These are phyloP conservation scores for Hirudinaria manillensis DNA, from an alignment of 2,888 invertebrate species.

Conservation along the genomic window DNA sequence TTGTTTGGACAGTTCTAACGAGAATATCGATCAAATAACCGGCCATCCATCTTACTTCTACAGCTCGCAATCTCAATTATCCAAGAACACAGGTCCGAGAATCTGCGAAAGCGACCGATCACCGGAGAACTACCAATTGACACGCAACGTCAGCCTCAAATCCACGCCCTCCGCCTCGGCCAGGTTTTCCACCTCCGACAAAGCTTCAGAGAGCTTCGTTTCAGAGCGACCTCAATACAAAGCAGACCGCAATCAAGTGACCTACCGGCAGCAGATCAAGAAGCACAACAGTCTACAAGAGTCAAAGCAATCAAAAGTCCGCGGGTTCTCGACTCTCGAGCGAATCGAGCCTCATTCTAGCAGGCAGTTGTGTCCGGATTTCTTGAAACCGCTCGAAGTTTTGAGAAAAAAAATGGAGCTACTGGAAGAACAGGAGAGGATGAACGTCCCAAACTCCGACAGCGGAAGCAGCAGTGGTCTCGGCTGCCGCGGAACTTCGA, in stretches of 20 bases:
- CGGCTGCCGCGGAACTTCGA: neutral
- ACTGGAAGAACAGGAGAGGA: neutral
- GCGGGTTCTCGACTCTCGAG: neutral
- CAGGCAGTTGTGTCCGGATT: neutral
- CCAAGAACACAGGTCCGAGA: no score
- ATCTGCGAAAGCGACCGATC: no score
- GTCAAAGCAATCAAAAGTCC: neutral
- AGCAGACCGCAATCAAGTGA: no score
- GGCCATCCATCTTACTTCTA: neutral
- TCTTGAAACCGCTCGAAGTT: constrained; percentile 3
- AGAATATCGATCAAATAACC: neutral
- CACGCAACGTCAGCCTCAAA: no score
- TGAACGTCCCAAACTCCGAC: neutral
- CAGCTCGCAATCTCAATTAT: neutral
- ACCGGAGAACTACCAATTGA: no score
- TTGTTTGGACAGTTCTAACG: neutral
- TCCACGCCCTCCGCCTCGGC: no score
- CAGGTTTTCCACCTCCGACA: no score
- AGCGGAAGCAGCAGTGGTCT: neutral
- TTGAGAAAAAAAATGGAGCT: neutral
- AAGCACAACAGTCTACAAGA: constrained; percentile 3
- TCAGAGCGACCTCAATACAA: no score
- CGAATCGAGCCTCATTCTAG: no score
- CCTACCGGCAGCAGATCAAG: no score
- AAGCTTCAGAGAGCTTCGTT: no score